phyloP scores from a whole-genome alignment of 1,140 invertebrate species.

The Cyrtorhinus lividipennis region DNA sequence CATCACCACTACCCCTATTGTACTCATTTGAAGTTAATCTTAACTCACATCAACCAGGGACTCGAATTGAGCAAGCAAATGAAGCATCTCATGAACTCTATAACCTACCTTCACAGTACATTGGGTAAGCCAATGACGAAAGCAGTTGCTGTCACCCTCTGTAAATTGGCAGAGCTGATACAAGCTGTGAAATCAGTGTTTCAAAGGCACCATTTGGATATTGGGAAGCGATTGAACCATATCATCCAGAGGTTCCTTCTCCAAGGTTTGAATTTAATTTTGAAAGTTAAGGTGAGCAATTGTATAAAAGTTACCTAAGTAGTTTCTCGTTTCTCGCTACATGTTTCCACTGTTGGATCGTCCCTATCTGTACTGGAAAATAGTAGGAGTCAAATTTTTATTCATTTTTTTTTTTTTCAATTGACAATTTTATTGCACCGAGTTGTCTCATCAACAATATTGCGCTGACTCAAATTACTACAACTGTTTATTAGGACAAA shows the following conservation, averaged over 20 bases:
- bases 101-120: constrained; percentile 69
- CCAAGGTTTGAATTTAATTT: constrained; percentile 43
- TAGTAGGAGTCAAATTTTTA: too few relatives aligned
- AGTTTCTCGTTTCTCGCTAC: too few relatives aligned
- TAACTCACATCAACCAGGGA: too few relatives aligned
- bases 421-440: too few relatives aligned
- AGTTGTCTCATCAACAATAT: too few relatives aligned
- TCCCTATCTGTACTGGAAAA: too few relatives aligned
- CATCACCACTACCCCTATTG: too few relatives aligned
- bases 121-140: constrained; percentile 64
- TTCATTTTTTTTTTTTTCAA: too few relatives aligned
- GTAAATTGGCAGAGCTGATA: constrained; percentile 64
- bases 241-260: constrained; percentile 54
- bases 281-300: constrained; percentile 39
- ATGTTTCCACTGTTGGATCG: too few relatives aligned
- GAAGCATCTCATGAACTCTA: constrained; percentile 42
- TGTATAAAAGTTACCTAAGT: constrained; percentile 22
- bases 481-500: too few relatives aligned
- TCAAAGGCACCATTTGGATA: constrained; percentile 39
- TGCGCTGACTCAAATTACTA: too few relatives aligned
- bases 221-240: constrained; percentile 44
- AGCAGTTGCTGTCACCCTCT: constrained; percentile 56
- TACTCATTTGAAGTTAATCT: too few relatives aligned
- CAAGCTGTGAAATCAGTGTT: constrained; percentile 57
- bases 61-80: constrained; percentile 45